Evolutionary conservation across 2,888 invertebrate species (phyloP).

Genomic region (Drosophila cracens): DNA sequence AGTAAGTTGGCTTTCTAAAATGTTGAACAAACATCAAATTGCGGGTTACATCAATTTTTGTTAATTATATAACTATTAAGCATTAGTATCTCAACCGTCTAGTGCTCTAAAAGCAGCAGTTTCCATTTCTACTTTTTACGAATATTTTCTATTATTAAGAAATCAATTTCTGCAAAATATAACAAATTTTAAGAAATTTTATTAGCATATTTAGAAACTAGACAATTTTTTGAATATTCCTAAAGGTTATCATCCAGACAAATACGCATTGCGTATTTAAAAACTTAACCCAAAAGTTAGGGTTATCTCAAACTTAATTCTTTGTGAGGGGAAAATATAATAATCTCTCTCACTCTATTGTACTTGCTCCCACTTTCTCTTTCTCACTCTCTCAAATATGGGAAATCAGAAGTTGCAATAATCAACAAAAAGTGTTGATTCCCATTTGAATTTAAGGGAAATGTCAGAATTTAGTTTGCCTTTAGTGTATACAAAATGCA

Average conservation of each 20-base stretch:
- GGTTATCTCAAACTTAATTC: not conserved
- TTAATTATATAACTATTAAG: not conserved
- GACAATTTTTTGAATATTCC: not conserved
- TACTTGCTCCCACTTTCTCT: too few species aligned
- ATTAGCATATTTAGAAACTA: not conserved
- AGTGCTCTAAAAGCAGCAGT: not conserved
- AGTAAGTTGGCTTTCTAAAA: not conserved
- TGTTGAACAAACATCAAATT: not conserved
- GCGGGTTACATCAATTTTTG: not conserved
- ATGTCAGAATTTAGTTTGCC: not conserved
- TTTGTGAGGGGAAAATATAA: not conserved
- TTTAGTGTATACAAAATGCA: not conserved
- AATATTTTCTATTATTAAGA: not conserved
- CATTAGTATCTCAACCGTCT: not conserved
- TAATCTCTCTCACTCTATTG: not conserved
- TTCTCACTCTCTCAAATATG: too few species aligned
- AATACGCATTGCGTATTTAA: not conserved
- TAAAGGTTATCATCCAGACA: not conserved
- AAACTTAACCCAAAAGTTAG: not conserved
- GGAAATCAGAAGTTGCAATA: not conserved
- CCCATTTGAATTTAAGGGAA: not conserved
- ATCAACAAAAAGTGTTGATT: not conserved
- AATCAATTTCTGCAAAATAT: not conserved
- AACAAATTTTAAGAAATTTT: not conserved
- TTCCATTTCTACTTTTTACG: not conserved